A percentile compares a stretch with the other conserved stretches of the same genome.
phyloP scores from a whole-genome alignment of 1,140 invertebrate species.

The Tachypleus tridentatus region DNA sequence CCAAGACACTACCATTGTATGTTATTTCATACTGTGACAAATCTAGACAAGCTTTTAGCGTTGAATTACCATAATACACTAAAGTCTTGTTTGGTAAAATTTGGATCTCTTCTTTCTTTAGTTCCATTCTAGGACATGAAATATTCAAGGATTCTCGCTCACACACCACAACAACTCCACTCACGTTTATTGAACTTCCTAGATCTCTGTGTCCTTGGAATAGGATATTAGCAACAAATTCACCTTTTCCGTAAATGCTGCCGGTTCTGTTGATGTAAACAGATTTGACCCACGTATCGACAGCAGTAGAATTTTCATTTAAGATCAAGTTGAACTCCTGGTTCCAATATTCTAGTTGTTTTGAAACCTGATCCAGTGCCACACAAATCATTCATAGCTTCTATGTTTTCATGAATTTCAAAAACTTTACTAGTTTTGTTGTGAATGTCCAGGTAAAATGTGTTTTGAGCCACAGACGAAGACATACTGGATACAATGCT shows the following conservation, averaged over 20 bases:
- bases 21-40: slow-evolving; percentile 3
- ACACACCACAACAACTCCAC: slow-evolving; percentile 17
- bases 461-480: slow-evolving; percentile 10
- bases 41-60: slow-evolving; percentile 1
- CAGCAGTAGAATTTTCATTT: slow-evolving; percentile 1
- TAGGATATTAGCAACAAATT: slow-evolving; percentile 18
- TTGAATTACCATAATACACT: slow-evolving; percentile 1
- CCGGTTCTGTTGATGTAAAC: slow-evolving; percentile 20
- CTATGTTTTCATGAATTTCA: slow-evolving; percentile 13
- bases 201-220: slow-evolving; percentile 12
- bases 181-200: slow-evolving; percentile 14
- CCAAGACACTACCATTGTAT: slow-evolving; percentile 13
- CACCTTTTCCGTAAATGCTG: slow-evolving; percentile 14
- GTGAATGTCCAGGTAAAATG: slow-evolving; percentile 12
- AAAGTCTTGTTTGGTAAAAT: slow-evolving; percentile 11
- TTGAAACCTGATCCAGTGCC: slow-evolving; percentile 1
- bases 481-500: slow-evolving; percentile 13
- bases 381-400: slow-evolving; percentile 13
- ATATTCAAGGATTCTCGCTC: slow-evolving; percentile 7
- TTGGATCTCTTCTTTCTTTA: slow-evolving; percentile 11
- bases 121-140: slow-evolving; percentile 11
- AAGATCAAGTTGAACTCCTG: slow-evolving; percentile 18
- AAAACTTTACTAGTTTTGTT: slow-evolving; percentile 11
- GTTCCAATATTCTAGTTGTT: slow-evolving; percentile 16
- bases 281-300: slow-evolving; percentile 2